Evolutionary conservation across 2,113 vertebrate genomes (phyloP).

Genomic region (Zingel zingel): DNA sequence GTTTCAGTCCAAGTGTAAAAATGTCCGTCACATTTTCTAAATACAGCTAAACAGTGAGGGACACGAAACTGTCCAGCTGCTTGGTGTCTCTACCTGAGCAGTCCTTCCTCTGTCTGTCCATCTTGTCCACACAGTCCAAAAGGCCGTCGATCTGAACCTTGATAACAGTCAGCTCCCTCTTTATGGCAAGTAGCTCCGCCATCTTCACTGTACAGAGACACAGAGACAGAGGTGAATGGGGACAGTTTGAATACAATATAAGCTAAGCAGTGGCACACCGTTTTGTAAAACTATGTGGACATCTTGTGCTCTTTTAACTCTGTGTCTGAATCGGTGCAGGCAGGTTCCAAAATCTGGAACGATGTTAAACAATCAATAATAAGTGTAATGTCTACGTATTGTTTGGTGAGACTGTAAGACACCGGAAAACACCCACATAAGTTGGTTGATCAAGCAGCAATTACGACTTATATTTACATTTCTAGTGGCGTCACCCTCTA

Average conservation of each 20-base stretch:
- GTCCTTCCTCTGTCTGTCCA: conserved; percentile 80
- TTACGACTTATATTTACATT: no score
- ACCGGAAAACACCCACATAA: no score
- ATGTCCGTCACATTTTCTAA: background rate
- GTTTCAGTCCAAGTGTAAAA: background rate
- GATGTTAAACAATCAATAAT: no score
- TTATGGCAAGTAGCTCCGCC: conserved; percentile 85
- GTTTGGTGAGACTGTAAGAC: no score
- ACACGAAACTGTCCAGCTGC: background rate
- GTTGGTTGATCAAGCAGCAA: no score
- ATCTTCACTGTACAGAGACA: conserved; percentile 75
- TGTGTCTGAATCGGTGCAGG: no score
- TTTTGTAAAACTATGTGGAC: background rate
- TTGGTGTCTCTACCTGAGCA: conserved; percentile 58
- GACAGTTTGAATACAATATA: background rate
- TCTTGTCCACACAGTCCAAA: conserved; percentile 85
- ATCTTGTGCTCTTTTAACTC: background rate
- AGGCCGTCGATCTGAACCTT: conserved; percentile 89
- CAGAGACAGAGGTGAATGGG: background rate
- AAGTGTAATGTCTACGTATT: no score
- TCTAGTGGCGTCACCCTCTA: no score
- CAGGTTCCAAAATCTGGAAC: no score
- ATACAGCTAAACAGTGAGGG: background rate
- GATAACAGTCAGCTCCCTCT: conserved; percentile 86
- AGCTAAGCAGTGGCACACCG: no score